Evolutionary conservation across 1,140 invertebrate genomes (phyloP), one percentile per base, ranked within the genome.

Genomic region (Cydia amplana): DNA sequence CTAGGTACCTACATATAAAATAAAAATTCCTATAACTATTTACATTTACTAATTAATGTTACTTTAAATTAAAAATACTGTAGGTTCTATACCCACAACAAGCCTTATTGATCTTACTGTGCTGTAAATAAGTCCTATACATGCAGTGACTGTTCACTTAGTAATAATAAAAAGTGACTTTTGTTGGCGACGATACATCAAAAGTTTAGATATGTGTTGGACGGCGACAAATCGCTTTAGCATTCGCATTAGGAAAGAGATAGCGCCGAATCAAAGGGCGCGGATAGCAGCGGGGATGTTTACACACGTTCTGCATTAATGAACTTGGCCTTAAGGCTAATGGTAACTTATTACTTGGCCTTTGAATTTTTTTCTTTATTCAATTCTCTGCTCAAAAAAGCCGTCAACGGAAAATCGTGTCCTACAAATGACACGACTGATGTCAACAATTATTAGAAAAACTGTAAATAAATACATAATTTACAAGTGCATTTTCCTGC

Each of bases 181-280:
- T 32, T 77, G 74, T 49, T 6, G 18, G 64, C 76, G 83, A 88
- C 14, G 81, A 82, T 90, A 90, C 86, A 87, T 87, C 81, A 87
- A 85, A 46, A 85, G 80, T 83, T 84, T 82, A 86, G 85, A 89
- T 89, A 87, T 85, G 77, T 81, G 83, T 84, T 86, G 83, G 87
- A 85, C 83, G 85, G 80, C 83, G 85, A 90, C 89, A 90, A 89
- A 90, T 90, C 85, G 89, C 77, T 89, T 76, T 85, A 82, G 80
- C 83, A 89, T 87, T 90, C 82, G 79, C 83, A 82, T 80, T 80
- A 75, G 75, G 78, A 80, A 82, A 81, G 80, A 80, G 88, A 90
- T 89, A 87, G 60, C 72, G 25, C 60, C 43, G 81, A 83, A 87
- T 84, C 86, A 87, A 90, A 67, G 83, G 84, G 84, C 80, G 64